phyloP scores from a whole-genome alignment of 2,888 invertebrate genomes.

The Tridacna crocea region DNA sequence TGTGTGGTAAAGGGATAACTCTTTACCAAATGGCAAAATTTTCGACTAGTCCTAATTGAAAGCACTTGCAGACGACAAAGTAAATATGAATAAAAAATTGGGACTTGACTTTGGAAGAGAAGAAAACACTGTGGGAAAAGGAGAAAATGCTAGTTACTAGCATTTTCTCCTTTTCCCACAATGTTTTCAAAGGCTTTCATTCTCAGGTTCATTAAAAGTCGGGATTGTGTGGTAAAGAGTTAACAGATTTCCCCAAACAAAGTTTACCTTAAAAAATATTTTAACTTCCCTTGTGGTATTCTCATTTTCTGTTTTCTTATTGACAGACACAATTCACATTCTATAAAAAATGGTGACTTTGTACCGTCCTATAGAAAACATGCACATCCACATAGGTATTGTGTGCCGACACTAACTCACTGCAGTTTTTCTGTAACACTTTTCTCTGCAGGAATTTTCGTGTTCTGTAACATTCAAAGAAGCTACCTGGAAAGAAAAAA shows the following conservation, averaged over 20 bases:
- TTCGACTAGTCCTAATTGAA: too few species aligned
- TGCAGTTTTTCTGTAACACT: not conserved
- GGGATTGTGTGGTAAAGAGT: too few species aligned
- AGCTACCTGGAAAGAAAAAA: too few species aligned
- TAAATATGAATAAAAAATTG: too few species aligned
- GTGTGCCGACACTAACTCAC: conserved; percentile 13
- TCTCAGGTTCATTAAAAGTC: too few species aligned
- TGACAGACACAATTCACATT: conserved; percentile 39
- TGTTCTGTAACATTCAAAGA: not conserved
- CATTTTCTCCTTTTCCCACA: conserved; percentile 1
- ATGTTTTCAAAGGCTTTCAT: not conserved
- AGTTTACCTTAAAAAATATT: not conserved
- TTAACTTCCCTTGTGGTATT: too few species aligned
- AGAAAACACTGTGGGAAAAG: not conserved
- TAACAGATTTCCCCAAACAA: too few species aligned
- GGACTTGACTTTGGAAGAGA: too few species aligned
- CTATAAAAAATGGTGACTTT: conserved; percentile 55
- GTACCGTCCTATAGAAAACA: conserved; percentile 55
- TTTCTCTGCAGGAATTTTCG: not conserved
- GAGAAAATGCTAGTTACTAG: not conserved
- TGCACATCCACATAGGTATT: conserved; percentile 45
- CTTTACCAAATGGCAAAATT: too few species aligned
- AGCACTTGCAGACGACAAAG: too few species aligned
- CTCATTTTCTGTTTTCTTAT: conserved; percentile 7
- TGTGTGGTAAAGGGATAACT: too few species aligned